Conservation (phyloP, 2,888 invertebrate species). For the Nomada ferruginata region DNA sequence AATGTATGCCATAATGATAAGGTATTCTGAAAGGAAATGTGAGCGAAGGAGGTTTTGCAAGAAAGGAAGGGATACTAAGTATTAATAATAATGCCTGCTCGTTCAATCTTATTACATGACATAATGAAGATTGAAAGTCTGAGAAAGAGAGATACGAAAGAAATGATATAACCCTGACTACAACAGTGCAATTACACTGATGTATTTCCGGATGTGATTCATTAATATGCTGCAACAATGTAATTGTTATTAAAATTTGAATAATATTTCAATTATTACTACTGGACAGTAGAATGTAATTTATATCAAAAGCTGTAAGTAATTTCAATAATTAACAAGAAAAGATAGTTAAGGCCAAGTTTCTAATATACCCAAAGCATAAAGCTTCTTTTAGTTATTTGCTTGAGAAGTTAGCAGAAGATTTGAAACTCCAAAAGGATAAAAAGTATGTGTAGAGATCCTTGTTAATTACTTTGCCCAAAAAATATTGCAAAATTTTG, state of each 20-base stretch:
- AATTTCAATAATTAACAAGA: slow-evolving; percentile 20
- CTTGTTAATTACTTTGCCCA: slow-evolving; percentile 45
- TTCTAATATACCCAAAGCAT: slow-evolving; percentile 53
- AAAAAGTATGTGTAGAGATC: slow-evolving; percentile 26
- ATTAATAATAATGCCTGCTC: slow-evolving; percentile 48
- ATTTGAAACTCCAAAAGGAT: slow-evolving; percentile 30
- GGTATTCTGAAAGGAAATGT: slow-evolving; percentile 21
- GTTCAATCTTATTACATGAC: slow-evolving; percentile 33
- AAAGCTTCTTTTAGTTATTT: slow-evolving; percentile 65
- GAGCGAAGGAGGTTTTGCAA: slow-evolving; percentile 24
- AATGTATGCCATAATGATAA: slow-evolving; percentile 52
- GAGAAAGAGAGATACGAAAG: slow-evolving; percentile 47
- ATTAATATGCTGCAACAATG: slow-evolving; percentile 82
- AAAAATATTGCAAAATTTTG: slow-evolving; percentile 11
- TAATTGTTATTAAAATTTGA: slow-evolving; percentile 75
- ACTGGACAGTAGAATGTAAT: slow-evolving; percentile 12
- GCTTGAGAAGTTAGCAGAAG: slow-evolving; percentile 48
- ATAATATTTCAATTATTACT: slow-evolving; percentile 36
- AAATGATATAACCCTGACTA: slow-evolving; percentile 66
- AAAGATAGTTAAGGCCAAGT: slow-evolving; percentile 26
- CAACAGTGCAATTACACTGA: slow-evolving; percentile 74
- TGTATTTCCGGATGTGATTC: slow-evolving; percentile 73
- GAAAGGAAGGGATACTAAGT: slow-evolving; percentile 30
- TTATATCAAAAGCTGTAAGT: slow-evolving; percentile 9
- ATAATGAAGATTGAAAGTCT: slow-evolving; percentile 35